Percentiles rank a stretch among this genome's conserved stretches.
phyloP scores from a whole-genome alignment of 2,888 invertebrate genomes.

The Tortricodes alternella region DNA sequence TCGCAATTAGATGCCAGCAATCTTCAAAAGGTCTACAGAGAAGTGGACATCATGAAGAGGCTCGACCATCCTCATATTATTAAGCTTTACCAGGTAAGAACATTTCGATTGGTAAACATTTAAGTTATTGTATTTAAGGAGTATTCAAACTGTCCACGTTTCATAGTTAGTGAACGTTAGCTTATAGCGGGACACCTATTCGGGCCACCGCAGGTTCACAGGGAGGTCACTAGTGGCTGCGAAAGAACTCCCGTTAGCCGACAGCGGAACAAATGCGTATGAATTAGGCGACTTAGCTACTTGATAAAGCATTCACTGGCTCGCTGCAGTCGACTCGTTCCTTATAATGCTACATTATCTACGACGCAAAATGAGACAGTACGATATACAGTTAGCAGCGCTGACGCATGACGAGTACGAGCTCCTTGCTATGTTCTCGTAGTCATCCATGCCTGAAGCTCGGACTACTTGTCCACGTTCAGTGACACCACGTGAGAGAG shows the following conservation, averaged over 20 bases:
- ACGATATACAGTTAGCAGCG: constrained; percentile 23
- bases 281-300: constrained; percentile 46
- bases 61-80: constrained; percentile 99
- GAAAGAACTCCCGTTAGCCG: constrained; percentile 45
- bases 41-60: constrained; percentile 98
- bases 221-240: constrained; percentile 42
- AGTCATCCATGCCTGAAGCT: constrained; percentile 21
- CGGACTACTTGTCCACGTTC: constrained; percentile 25
- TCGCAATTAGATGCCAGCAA: constrained; percentile 95
- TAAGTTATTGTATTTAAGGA: neutral
- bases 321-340: constrained; percentile 24
- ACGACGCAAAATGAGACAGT: constrained; percentile 8
- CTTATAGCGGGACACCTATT: constrained; percentile 26
- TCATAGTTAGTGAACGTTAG: constrained; percentile 7
- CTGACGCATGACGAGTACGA: constrained; percentile 21
- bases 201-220: constrained; percentile 35
- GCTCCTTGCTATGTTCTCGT: constrained; percentile 17
- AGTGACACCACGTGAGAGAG: constrained; percentile 5
- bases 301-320: constrained; percentile 37
- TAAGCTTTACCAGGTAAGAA: constrained; percentile 94
- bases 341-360: constrained; percentile 17
- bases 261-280: constrained; percentile 51
- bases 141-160: neutral
- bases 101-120: neutral
- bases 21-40: constrained; percentile 96